These are phyloP conservation scores for Astropecten irregularis DNA, from an alignment of 53 echinoderm and acorn worm genomes.

Conservation along the genomic window DNA sequence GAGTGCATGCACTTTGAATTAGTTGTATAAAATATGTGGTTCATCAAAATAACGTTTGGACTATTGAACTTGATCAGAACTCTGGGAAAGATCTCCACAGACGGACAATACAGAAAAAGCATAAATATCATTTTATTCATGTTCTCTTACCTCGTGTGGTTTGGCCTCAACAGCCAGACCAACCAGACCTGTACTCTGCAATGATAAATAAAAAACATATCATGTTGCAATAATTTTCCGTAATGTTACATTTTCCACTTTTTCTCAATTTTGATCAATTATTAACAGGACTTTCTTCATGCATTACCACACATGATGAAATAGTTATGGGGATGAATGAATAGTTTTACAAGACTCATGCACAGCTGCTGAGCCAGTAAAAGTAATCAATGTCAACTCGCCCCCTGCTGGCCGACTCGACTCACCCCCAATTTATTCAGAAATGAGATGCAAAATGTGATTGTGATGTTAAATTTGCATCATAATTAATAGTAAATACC, in stretches of 20 bases:
- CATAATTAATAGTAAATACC: too few species aligned
- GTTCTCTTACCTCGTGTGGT: conserved; percentile 76
- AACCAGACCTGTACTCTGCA: conserved; percentile 80
- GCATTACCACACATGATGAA: too few species aligned
- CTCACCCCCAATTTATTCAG: too few species aligned
- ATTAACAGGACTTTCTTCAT: background rate
- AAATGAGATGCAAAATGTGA: too few species aligned
- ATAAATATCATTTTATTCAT: background rate
- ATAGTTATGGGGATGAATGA: too few species aligned
- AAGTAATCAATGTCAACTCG: too few species aligned
- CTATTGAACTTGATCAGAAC: background rate
- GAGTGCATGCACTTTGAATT: too few species aligned
- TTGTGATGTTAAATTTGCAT: too few species aligned
- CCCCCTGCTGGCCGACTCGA: too few species aligned
- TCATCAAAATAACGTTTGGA: background rate
- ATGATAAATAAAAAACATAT: background rate
- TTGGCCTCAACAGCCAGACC: conserved; percentile 78
- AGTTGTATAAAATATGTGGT: background rate
- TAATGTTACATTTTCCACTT: background rate
- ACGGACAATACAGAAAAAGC: background rate
- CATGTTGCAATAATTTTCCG: background rate
- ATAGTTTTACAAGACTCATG: background rate
- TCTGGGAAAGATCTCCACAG: background rate
- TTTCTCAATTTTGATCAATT: background rate
- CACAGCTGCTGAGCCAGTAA: background rate